Base-by-base conservation (phyloP, 2,888 invertebrate genomes). In the Sarcophaga caerulescens region DNA sequence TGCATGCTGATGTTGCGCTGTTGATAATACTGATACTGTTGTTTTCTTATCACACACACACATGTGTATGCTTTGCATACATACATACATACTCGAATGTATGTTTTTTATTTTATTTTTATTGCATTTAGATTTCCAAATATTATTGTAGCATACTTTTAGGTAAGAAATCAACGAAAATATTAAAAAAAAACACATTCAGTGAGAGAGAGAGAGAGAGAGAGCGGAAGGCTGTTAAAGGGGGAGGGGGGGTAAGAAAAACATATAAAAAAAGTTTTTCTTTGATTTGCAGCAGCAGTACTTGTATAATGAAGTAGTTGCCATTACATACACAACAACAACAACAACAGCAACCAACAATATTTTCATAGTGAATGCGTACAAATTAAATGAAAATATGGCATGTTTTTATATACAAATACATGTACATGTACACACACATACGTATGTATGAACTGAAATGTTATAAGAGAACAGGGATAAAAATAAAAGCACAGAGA, bases 231-330 rank as follows among this genome's bases (percentile, higher is more conserved):
- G 8, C 10, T 35, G 1, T 47, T n/a, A n/a, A n/a, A n/a, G n/a
- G 47, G 17, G 17, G 52, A 60, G 70, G 25, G 74, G 52, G n/a
- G 11, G 12, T n/a, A 45, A 19, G 14, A 70, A 12, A 12, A 45
- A 68, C 60, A 75, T 62, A 25, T 57, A 62, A 59, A 81, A 81
- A 69, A 84, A 79, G 69, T 75, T 79, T 79, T 63, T 59, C 84
- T 84, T 84, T 84, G 84, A 84, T 84, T 84, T 79, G 74, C 60
- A 8, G 23, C 59, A 75, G 74, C 47, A 79, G 84, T 70, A 79
- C 74, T 79, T 79, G 63, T 70, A 84, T 79, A 84, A 75, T 84
- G 79, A 84, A 80, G 79, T 84, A 84, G 79, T 84, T 84, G 79
- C 75, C 79, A 80, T 84, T 84, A 80, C 69, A 63, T 17, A 25